Conservation (phyloP, 2,888 invertebrate species). For the Eledone cirrhosa region DNA sequence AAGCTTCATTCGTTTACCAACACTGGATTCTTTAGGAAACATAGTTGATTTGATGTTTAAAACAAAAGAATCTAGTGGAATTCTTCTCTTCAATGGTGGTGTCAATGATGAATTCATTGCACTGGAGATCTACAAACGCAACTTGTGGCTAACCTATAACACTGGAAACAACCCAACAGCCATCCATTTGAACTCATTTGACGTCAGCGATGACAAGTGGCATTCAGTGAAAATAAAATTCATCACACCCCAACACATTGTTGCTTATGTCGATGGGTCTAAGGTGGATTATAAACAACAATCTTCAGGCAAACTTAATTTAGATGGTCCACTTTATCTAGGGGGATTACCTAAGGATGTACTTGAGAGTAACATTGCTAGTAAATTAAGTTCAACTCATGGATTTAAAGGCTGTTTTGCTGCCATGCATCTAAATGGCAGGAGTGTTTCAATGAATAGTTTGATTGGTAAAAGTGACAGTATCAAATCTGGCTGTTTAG, state of each 20-base stretch:
- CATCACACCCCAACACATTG: constrained; percentile 1
- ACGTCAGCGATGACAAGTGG: constrained; percentile 56
- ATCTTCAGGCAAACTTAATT: constrained; percentile 35
- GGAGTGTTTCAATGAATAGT: constrained; percentile 40
- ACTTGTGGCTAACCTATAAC: constrained; percentile 54
- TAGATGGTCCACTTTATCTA: constrained; percentile 44
- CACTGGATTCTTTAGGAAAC: constrained; percentile 38
- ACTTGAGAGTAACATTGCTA: constrained; percentile 41
- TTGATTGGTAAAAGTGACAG: not conserved
- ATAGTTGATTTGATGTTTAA: constrained; percentile 57
- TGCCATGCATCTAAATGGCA: constrained; percentile 55
- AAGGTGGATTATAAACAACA: constrained; percentile 7
- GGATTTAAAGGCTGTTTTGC: constrained; percentile 64
- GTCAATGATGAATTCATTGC: constrained; percentile 51
- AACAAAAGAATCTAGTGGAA: constrained; percentile 52
- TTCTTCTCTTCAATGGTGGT: constrained; percentile 55
- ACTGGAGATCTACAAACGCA: constrained; percentile 57
- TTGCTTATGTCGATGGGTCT: constrained; percentile 43
- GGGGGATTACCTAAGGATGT: constrained; percentile 57
- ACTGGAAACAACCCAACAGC: constrained; percentile 42
- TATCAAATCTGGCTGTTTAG: too few species aligned
- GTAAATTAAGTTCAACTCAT: constrained; percentile 48
- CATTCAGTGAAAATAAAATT: constrained; percentile 48
- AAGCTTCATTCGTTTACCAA: constrained; percentile 43
- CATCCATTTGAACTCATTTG: not conserved